phyloP scores from a whole-genome alignment of 2,797 vertebrate species.

The Gymnocypris eckloni region DNA sequence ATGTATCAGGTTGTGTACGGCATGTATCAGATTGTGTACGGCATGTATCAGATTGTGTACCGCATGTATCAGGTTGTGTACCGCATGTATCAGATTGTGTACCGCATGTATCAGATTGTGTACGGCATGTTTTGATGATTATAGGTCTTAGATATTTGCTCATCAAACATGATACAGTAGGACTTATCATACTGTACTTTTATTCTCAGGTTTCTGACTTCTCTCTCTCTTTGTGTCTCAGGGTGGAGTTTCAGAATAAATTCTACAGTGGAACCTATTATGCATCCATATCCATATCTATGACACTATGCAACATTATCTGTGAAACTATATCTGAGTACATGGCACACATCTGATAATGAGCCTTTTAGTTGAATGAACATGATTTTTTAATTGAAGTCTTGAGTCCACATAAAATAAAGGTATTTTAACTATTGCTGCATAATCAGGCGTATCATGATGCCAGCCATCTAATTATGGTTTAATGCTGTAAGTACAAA shows the following conservation, averaged over 20 bases:
- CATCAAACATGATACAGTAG: background rate
- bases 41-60: too few species aligned
- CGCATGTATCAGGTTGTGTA: too few species aligned
- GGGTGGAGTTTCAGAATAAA: constrained; percentile 64
- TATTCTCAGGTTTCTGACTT: background rate
- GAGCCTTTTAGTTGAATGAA: constrained; percentile 15
- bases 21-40: too few species aligned
- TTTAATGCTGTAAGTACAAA: background rate
- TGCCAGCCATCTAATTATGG: too few species aligned
- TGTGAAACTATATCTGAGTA: background rate
- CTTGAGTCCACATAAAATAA: background rate
- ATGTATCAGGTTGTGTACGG: too few species aligned
- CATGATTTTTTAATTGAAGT: background rate
- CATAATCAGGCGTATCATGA: background rate
- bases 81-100: too few species aligned
- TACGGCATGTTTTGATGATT: too few species aligned
- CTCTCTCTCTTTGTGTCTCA: background rate
- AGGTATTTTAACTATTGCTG: background rate
- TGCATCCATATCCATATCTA: too few species aligned
- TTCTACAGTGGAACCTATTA: too few species aligned
- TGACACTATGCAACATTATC: too few species aligned
- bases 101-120: too few species aligned
- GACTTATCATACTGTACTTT: background rate
- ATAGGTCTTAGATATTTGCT: background rate
- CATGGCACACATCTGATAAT: background rate